phyloP scores from a whole-genome alignment of 1,140 invertebrate genomes.

The Pogonomyrmex barbatus region DNA sequence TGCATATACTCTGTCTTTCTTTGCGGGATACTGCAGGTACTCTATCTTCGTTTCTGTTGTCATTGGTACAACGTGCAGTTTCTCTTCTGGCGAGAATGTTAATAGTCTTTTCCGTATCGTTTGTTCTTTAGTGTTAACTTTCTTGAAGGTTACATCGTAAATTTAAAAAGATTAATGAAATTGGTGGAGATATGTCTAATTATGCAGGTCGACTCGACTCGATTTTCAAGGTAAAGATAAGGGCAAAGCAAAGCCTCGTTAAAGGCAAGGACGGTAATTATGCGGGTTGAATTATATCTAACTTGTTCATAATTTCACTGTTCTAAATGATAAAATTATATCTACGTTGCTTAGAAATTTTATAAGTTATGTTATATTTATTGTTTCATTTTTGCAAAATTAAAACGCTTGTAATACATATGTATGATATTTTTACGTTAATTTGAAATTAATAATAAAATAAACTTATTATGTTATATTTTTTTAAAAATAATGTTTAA shows the following conservation, averaged over 20 bases:
- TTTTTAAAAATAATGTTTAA: background rate
- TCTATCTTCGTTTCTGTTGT: constrained; percentile 17
- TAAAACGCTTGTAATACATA: background rate
- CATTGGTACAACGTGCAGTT: background rate
- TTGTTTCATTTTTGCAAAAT: background rate
- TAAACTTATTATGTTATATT: background rate
- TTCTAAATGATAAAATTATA: constrained; percentile 14
- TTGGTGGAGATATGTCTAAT: background rate
- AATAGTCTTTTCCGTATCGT: background rate
- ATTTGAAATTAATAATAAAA: background rate
- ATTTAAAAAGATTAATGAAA: constrained; percentile 18
- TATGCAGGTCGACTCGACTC: constrained; percentile 1
- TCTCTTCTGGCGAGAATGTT: constrained; percentile 14
- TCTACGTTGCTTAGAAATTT: background rate
- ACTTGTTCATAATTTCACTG: background rate
- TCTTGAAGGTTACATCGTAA: background rate
- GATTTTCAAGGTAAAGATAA: background rate
- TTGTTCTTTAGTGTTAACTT: constrained; percentile 24
- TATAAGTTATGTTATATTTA: background rate
- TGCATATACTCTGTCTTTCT: background rate
- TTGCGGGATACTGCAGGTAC: background rate
- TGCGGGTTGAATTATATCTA: constrained; percentile 9
- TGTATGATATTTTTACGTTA: background rate
- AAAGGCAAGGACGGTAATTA: constrained; percentile 25
- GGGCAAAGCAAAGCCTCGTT: background rate